Conservation (phyloP, 2,113 vertebrate species). For the Gallinago paraguaiae region DNA sequence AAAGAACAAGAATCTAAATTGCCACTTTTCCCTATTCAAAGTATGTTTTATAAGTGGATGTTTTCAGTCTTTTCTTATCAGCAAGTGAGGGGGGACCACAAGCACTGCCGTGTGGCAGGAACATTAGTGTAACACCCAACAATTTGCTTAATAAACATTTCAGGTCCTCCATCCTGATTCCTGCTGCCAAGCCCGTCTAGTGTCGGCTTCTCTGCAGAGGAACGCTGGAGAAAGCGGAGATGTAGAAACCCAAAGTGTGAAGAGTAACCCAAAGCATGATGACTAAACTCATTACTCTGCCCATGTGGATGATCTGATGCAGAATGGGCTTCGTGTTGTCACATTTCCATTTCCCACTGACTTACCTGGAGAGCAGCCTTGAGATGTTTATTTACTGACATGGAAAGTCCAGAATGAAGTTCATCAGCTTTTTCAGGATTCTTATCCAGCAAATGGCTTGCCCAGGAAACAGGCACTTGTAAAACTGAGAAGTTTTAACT, state of each 20-base stretch:
- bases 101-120: neutral
- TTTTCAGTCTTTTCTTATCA: neutral
- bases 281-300: neutral
- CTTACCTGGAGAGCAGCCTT: neutral
- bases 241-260: neutral
- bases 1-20: neutral
- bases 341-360: neutral
- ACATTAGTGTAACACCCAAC: neutral
- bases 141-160: neutral
- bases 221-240: neutral
- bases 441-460: neutral
- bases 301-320: neutral
- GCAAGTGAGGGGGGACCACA: neutral
- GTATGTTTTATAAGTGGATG: neutral
- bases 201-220: neutral
- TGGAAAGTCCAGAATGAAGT: neutral
- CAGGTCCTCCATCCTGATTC: neutral
- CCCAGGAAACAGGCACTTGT: neutral
- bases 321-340: neutral
- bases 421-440: neutral
- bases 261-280: neutral
- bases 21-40: neutral
- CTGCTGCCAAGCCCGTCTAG: neutral
- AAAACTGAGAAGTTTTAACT: neutral
- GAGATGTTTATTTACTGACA: neutral